Evolutionary conservation across 2,797 vertebrate species (phyloP).

Genomic region (Microctenopoma steveboyesi): DNA sequence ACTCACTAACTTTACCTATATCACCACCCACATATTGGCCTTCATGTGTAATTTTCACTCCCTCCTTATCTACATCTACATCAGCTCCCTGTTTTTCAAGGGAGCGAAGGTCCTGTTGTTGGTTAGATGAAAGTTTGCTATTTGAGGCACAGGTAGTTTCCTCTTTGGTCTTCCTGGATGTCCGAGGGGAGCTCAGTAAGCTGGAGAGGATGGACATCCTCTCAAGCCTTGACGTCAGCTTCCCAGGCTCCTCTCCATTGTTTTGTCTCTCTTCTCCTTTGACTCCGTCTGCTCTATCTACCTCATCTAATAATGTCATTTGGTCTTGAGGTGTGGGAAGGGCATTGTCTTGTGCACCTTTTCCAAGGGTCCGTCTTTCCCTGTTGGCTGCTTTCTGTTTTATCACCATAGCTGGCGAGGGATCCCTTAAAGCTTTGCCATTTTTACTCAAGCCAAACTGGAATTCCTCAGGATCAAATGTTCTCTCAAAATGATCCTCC

Average conservation of each 20-base stretch:
- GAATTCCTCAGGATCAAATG: slow-evolving; percentile 90
- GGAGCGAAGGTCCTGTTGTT: slow-evolving; percentile 27
- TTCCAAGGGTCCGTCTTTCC: slow-evolving; percentile 78
- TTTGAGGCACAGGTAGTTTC: slow-evolving; percentile 47
- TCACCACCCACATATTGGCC: slow-evolving; percentile 31
- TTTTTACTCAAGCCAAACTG: slow-evolving; percentile 90
- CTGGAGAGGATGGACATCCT: slow-evolving; percentile 92
- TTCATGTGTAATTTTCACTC: slow-evolving; percentile 37
- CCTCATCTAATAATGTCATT: slow-evolving; percentile 53
- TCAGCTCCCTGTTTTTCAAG: slow-evolving; percentile 37
- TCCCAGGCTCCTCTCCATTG: slow-evolving; percentile 74
- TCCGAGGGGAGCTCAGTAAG: slow-evolving; percentile 78
- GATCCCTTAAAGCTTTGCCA: slow-evolving; percentile 68
- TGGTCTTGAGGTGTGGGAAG: slow-evolving; percentile 45
- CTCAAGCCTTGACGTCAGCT: slow-evolving; percentile 87
- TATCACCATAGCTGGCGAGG: slow-evolving; percentile 86
- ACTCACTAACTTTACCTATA: slow-evolving; percentile 51
- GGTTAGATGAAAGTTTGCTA: slow-evolving; percentile 24
- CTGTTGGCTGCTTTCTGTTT: slow-evolving; percentile 86
- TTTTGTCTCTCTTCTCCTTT: slow-evolving; percentile 56
- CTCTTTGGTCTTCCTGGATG: slow-evolving; percentile 57
- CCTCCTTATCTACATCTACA: slow-evolving; percentile 36
- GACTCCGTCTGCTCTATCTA: slow-evolving; percentile 72
- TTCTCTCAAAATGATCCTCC: slow-evolving; percentile 92
- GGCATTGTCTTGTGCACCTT: slow-evolving; percentile 58